Conservation (phyloP, 2,797 vertebrate genomes). For the Podarcis siculus region DNA sequence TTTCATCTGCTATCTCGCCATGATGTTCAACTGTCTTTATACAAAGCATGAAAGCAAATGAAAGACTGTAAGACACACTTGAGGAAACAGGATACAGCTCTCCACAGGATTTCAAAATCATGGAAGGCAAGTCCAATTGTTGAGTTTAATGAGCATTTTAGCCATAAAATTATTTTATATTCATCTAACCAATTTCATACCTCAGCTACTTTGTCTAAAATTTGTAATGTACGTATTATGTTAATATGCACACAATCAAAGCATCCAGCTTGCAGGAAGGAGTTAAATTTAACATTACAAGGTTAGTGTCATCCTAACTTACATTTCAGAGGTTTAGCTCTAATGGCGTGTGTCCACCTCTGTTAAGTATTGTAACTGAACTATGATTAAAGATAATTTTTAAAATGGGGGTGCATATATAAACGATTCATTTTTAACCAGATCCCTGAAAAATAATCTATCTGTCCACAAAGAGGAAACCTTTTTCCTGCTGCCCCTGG, state of each 20-base stretch:
- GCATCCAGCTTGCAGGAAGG: slow-evolving; percentile 34
- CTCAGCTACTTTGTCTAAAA: slow-evolving; percentile 40
- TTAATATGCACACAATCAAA: slow-evolving; percentile 50
- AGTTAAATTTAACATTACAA: slow-evolving; percentile 41
- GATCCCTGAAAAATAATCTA: not conserved
- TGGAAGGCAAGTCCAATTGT: slow-evolving; percentile 23
- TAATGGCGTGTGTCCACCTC: slow-evolving; percentile 12
- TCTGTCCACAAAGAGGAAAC: not conserved
- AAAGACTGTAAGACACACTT: slow-evolving; percentile 23
- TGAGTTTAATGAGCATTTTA: slow-evolving; percentile 41
- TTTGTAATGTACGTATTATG: slow-evolving; percentile 44
- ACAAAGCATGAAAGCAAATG: slow-evolving; percentile 13
- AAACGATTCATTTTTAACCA: not conserved
- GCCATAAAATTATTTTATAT: slow-evolving; percentile 56
- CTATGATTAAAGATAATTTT: not conserved
- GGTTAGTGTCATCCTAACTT: not conserved
- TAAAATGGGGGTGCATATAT: not conserved
- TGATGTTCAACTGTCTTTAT: not conserved
- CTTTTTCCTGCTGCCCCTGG: rapidly evolving
- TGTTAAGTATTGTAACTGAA: slow-evolving; percentile 1
- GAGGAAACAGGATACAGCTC: slow-evolving; percentile 44
- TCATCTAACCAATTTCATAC: slow-evolving; percentile 54
- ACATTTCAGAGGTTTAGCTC: slow-evolving; percentile 38
- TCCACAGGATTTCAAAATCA: slow-evolving; percentile 50
- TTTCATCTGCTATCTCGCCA: not conserved